These are phyloP conservation scores for Nibea albiflora DNA, from an alignment of 2,113 vertebrate genomes.

Conservation along the genomic window DNA sequence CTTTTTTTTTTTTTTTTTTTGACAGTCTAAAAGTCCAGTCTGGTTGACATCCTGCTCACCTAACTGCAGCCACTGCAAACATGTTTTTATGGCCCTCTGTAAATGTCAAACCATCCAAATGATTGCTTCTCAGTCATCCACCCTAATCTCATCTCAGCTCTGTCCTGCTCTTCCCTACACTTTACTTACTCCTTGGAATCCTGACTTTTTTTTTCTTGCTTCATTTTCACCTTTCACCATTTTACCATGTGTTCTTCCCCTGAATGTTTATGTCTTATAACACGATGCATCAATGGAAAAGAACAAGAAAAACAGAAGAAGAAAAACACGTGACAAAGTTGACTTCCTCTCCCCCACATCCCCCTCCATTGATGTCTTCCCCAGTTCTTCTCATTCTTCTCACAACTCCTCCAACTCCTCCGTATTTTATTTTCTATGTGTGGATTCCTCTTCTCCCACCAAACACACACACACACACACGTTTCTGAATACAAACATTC, in stretches of 20 bases:
- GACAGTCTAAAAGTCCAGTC: not conserved
- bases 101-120: slow-evolving; percentile 48
- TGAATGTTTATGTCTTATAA: not conserved
- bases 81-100: not conserved
- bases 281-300: not conserved
- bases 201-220: not conserved
- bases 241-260: not conserved
- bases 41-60: slow-evolving; percentile 35
- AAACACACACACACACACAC: slow-evolving; percentile 8
- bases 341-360: not conserved
- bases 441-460: not conserved
- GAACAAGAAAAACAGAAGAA: too few relatives aligned
- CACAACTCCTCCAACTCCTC: not conserved
- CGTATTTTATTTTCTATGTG: not conserved
- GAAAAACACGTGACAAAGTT: not conserved
- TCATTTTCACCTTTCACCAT: not conserved
- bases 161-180: not conserved
- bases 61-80: slow-evolving; percentile 28
- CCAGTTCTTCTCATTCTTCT: not conserved
- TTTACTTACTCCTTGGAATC: not conserved
- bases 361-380: not conserved
- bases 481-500: slow-evolving; percentile 28
- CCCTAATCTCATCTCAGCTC: not conserved
- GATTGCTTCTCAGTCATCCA: slow-evolving; percentile 39
- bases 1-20: slow-evolving; percentile 5